These are phyloP conservation scores for Corticium candelabrum DNA, from an alignment of 37 sponge, comb jelly and placozoan genomes.

Conservation along the genomic window DNA sequence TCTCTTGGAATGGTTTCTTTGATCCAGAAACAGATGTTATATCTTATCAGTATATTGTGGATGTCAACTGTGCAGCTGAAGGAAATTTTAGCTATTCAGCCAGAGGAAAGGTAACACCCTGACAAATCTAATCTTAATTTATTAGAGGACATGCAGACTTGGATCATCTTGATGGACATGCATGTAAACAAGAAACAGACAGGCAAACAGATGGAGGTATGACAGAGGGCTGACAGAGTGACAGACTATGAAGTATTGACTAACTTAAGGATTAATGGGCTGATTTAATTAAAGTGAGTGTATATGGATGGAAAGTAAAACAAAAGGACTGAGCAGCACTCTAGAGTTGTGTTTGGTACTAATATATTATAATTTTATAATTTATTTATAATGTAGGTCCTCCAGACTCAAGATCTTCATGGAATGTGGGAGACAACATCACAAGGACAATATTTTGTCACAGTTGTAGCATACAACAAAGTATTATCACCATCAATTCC, in stretches of 20 bases:
- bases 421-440: not conserved
- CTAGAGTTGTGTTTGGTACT: too few species aligned
- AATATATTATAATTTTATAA: not conserved
- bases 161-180: too few species aligned
- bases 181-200: too few species aligned
- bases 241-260: too few species aligned
- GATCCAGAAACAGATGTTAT: conserved; percentile 54
- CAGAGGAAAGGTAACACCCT: not conserved
- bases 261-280: too few species aligned
- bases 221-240: too few species aligned
- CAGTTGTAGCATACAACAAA: not conserved
- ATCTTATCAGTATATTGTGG: conserved; percentile 48
- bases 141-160: too few species aligned
- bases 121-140: too few species aligned
- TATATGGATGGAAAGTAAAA: too few species aligned
- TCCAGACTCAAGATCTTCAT: not conserved
- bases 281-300: too few species aligned
- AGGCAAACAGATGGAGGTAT: too few species aligned
- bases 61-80: conserved; percentile 16
- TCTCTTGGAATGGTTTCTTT: conserved; percentile 70
- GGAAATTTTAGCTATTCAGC: conserved; percentile 27
- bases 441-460: not conserved
- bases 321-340: too few species aligned
- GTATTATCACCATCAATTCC: not conserved
- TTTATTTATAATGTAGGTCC: not conserved